phyloP scores from a whole-genome alignment of 2,113 vertebrate genomes.

The Eulemur rufifrons region DNA sequence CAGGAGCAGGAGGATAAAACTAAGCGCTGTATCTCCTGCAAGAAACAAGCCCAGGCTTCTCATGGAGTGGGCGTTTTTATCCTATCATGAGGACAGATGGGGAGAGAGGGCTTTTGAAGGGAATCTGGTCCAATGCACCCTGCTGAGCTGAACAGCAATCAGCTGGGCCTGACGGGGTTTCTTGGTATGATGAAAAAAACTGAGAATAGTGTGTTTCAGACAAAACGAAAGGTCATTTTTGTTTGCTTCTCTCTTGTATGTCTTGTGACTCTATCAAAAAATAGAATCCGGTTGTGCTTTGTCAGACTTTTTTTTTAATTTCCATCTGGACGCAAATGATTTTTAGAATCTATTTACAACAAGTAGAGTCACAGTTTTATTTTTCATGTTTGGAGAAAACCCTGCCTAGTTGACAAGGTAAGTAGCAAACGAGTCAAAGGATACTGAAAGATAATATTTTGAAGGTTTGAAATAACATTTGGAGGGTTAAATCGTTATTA shows the following conservation, averaged over 20 bases:
- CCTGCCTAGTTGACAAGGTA: constrained; percentile 20
- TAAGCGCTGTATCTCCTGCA: background rate
- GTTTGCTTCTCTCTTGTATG: constrained; percentile 48
- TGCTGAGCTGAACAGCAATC: background rate
- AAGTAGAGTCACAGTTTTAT: background rate
- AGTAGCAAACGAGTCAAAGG: constrained; percentile 5
- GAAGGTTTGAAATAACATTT: constrained; percentile 35
- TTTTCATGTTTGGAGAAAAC: background rate
- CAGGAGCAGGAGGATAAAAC: background rate
- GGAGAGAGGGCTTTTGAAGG: background rate
- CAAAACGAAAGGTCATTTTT: constrained; percentile 51
- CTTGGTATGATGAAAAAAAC: constrained; percentile 52
- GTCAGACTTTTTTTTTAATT: constrained; percentile 45
- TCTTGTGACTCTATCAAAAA: constrained; percentile 50
- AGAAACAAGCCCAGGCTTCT: background rate
- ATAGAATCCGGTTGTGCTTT: constrained; percentile 43
- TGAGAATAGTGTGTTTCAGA: constrained; percentile 22
- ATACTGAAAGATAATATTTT: constrained; percentile 20
- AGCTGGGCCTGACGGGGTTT: background rate
- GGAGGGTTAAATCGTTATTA: constrained; percentile 18
- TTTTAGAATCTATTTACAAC: constrained; percentile 56
- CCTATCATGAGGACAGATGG: background rate
- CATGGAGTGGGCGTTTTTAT: background rate
- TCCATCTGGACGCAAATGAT: constrained; percentile 44
- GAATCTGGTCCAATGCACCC: background rate